These are phyloP conservation scores for Chloropsis cyanopogon DNA, from an alignment of 2,113 vertebrate genomes.

Conservation along the genomic window DNA sequence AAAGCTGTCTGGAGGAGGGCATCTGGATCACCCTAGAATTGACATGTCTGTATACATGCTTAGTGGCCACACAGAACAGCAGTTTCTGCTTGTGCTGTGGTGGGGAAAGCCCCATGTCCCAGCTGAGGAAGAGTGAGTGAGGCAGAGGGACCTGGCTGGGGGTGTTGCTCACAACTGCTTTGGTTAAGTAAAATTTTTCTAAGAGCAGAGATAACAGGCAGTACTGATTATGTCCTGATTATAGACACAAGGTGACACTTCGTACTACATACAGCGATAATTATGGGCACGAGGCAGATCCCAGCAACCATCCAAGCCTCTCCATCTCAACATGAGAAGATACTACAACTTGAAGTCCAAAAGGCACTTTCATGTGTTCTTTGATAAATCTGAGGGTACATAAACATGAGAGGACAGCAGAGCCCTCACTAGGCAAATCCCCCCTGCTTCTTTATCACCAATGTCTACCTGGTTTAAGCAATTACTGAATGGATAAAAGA, in stretches of 20 bases:
- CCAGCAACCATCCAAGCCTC: background rate
- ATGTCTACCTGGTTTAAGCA: background rate
- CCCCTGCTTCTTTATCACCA: background rate
- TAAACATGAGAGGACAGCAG: background rate
- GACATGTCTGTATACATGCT: background rate
- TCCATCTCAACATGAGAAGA: background rate
- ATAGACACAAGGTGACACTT: background rate
- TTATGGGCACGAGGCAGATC: background rate
- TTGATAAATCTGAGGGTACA: background rate
- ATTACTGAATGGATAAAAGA: background rate
- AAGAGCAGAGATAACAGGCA: background rate
- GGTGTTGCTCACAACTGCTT: background rate
- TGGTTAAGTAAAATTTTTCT: background rate
- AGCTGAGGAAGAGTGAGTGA: background rate
- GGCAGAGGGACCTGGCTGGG: background rate
- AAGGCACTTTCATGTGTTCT: background rate
- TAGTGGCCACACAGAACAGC: background rate
- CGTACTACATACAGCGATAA: rapidly evolving
- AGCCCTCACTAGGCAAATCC: background rate
- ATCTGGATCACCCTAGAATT: background rate
- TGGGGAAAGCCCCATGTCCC: background rate
- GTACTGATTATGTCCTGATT: background rate
- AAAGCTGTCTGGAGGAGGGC: conserved; percentile 7
- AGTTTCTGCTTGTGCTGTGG: background rate
- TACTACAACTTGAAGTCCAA: background rate